Evolutionary conservation across 2,113 vertebrate species (phyloP).

Genomic region (Meleagris gallopavo): DNA sequence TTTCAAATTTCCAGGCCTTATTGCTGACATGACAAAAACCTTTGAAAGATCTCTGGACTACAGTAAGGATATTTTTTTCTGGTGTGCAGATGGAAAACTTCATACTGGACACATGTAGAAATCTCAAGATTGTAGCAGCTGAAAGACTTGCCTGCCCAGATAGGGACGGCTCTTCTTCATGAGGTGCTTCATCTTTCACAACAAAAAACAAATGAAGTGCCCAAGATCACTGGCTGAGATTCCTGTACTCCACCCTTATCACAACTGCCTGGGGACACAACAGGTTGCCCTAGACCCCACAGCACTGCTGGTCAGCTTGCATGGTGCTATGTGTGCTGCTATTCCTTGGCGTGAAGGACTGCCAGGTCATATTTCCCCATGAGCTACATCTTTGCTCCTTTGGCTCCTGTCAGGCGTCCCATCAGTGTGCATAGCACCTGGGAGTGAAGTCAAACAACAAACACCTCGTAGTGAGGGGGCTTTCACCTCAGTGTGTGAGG

Average conservation of each 20-base stretch:
- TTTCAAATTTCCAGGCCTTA: not conserved
- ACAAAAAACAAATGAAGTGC: not conserved
- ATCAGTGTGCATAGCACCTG: not conserved
- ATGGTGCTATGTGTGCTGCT: not conserved
- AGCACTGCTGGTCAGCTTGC: rapidly evolving
- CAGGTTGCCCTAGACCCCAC: not conserved
- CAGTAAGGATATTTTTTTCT: not conserved
- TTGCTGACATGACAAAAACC: not conserved
- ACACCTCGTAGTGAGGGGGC: rapidly evolving
- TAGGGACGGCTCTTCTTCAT: not conserved
- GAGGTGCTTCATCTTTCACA: not conserved
- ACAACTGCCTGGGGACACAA: rapidly evolving
- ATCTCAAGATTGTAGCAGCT: not conserved
- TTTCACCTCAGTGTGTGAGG: not conserved
- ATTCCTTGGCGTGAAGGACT: not conserved
- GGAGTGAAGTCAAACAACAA: not conserved
- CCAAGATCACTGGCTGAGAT: not conserved
- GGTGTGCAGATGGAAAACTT: not conserved
- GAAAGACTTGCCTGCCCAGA: not conserved
- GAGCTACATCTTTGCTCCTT: rapidly evolving
- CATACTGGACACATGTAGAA: not conserved
- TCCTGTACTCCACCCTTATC: not conserved
- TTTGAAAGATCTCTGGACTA: not conserved
- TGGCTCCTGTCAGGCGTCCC: not conserved
- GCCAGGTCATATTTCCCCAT: not conserved